Evolutionary conservation across 2,113 vertebrate genomes (phyloP), one percentile per base, ranked within the genome.

Genomic region (Promerops cafer): DNA sequence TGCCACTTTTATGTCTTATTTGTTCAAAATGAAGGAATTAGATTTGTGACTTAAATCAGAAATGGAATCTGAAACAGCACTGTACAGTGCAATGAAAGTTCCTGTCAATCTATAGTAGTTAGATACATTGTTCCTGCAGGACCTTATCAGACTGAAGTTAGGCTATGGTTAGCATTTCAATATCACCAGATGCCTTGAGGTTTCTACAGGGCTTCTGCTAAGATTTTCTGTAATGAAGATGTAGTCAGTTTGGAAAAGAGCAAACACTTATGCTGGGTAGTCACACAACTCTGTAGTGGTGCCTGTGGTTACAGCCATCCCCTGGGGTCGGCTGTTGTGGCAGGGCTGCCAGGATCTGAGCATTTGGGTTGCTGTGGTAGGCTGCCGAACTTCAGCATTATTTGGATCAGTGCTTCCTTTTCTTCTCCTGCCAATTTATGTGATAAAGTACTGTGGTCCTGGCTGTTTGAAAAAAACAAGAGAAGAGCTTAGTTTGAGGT

Each of bases 81-180:
- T 56, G 2, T 7, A 4, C 31, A 47, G 33, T 28, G 27, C n/a
- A 84, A 20, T 30, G 40, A 47, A 57, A 9, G 12, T 21, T 91
- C 21, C 54, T 44, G 6, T 1, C 16, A 10, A 9, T 20, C 35
- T 49, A 0, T 9, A 13, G 26, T 40, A 82, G 20, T 33, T 40
- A 23, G 18, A 7, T 31, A 20, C 8, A 7, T 54, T 6, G 8
- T 71, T 87, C 22, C 6, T 40, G 39, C 28, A 65, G 68, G 53
- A 60, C 15, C 16, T 30, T 40, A 18, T 20, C 47, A 53, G 61
- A 5, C 13, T 35, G 17, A 76, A 71, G 26, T 86, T 21, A 20
- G 2, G 0, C 66, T 47, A 20, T 7, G 68, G 9, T 83, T 79
- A 40, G 12, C 21, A 5, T 50, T 50, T 60, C 17, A 22, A 1